Conservation (phyloP, 2,888 invertebrate species). For the Ditula angustiorana region DNA sequence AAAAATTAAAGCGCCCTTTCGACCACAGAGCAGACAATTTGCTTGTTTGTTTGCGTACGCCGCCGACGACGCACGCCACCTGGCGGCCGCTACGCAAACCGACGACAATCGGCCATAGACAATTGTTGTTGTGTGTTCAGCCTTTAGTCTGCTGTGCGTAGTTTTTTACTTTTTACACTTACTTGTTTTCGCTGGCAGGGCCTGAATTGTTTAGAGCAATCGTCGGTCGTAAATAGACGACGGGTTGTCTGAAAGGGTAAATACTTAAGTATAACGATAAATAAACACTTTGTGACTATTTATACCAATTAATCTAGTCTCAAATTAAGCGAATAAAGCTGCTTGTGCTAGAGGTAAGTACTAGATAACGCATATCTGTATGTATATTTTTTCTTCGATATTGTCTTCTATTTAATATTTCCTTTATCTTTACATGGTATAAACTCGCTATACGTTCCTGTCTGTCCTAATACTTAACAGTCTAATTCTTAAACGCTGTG, state of each 20-base stretch:
- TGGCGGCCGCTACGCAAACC: constrained; percentile 78
- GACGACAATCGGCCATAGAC: constrained; percentile 70
- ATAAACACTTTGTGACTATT: too few relatives aligned
- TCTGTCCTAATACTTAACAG: too few relatives aligned
- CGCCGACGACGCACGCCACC: constrained; percentile 74
- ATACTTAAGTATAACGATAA: too few relatives aligned
- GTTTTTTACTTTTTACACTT: constrained; percentile 58
- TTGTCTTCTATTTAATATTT: too few relatives aligned
- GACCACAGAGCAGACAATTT: constrained; percentile 38
- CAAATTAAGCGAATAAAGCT: too few relatives aligned
- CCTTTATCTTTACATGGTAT: too few relatives aligned
- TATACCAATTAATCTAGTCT: too few relatives aligned
- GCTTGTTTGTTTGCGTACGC: constrained; percentile 64
- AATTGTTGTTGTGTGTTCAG: constrained; percentile 77
- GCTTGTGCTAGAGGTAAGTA: too few relatives aligned
- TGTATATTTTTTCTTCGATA: too few relatives aligned
- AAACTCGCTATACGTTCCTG: too few relatives aligned
- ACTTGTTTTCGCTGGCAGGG: constrained; percentile 48
- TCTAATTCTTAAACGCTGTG: too few relatives aligned
- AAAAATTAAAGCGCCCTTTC: constrained; percentile 22
- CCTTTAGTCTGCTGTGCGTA: constrained; percentile 47
- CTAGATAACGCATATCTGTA: too few relatives aligned
- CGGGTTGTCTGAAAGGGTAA: not conserved
- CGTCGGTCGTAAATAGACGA: constrained; percentile 38
- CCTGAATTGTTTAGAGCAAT: constrained; percentile 58